Percentiles rank a stretch among this genome's conserved stretches.
phyloP scores from a whole-genome alignment of 2,888 invertebrate species.

The Trichopria drosophilae region DNA sequence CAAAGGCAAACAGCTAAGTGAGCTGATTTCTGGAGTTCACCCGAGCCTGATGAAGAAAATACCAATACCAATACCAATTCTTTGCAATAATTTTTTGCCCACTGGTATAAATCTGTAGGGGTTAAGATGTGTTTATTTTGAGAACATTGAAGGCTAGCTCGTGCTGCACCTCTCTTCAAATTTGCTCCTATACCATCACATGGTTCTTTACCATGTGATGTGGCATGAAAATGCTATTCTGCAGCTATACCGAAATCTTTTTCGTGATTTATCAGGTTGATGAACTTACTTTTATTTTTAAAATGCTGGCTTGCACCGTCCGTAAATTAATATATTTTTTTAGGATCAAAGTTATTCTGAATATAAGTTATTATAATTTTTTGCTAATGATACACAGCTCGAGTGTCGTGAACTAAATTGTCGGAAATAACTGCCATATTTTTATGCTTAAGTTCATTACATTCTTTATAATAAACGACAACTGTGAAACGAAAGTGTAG shows the following conservation, averaged over 20 bases:
- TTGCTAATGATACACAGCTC: background rate
- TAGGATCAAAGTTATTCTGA: slow-evolving; percentile 9
- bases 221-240: slow-evolving; percentile 42
- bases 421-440: no score
- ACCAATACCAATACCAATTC: no score
- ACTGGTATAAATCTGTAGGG: background rate
- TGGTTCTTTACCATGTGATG: slow-evolving; percentile 40
- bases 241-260: slow-evolving; percentile 30
- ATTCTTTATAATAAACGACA: no score
- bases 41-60: no score
- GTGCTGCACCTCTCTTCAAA: slow-evolving; percentile 10
- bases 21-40: no score
- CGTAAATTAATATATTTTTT: slow-evolving; percentile 24
- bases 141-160: slow-evolving; percentile 6
- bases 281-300: slow-evolving; percentile 23
- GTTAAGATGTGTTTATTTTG: slow-evolving; percentile 2
- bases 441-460: no score
- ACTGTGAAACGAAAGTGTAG: background rate
- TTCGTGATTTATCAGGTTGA: slow-evolving; percentile 22
- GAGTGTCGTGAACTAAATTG: background rate
- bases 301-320: slow-evolving; percentile 25
- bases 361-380: slow-evolving; percentile 1
- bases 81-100: slow-evolving; percentile 9
- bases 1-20: no score
- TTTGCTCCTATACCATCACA: slow-evolving; percentile 39